Evolutionary conservation across 2,113 vertebrate genomes (phyloP), one percentile per base, ranked within the genome.

Genomic region (Scomber scombrus): DNA sequence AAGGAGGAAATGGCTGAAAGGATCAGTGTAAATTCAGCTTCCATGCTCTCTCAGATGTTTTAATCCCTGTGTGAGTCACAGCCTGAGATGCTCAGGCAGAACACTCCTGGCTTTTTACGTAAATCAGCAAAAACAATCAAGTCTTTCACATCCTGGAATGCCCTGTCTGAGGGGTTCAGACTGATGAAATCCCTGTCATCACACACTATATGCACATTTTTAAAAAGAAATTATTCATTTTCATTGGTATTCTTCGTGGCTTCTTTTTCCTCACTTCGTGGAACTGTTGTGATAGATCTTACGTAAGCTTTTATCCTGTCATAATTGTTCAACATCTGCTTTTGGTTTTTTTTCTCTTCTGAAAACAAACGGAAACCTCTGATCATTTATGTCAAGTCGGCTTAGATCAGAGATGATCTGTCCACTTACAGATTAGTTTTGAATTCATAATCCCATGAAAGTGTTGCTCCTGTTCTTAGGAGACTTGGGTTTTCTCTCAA

Each of bases 401-500:
- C 51, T 77, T 50, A 55, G 50, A 70, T 54, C 71, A 49, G 34
- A 43, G 14, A 21, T 5, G 9, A 34, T 23, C 18, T 29, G 16
- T 65, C 62, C 23, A 68, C 56, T 46, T 18, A 1, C 0, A 14
- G 21, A 29, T 8, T 47, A 29, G 23, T 56, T 73, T 29, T 46
- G 12, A 26, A 14, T 10, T 90, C 61, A 74, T 18, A 62, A 23
- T 74, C 60, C 63, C 21, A 1, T 10, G 40, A 21, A 23, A 7
- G 63, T 76, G 67, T 75, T 69, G 1, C 0, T 19, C 4, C 57
- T 78, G 54, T 67, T 78, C 26, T 65, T 82, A 3, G 74, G 13
- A 6, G n/a, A 0, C 31, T 56, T 91, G 13, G 89, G 89, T 57
- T 86, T 92, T 45, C 86, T 74, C 43, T 73, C 11, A 0, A 2